A percentile compares a stretch with the other conserved stretches of the same genome.
phyloP scores from a whole-genome alignment of 2,797 vertebrate genomes.

The Morelia viridis region DNA sequence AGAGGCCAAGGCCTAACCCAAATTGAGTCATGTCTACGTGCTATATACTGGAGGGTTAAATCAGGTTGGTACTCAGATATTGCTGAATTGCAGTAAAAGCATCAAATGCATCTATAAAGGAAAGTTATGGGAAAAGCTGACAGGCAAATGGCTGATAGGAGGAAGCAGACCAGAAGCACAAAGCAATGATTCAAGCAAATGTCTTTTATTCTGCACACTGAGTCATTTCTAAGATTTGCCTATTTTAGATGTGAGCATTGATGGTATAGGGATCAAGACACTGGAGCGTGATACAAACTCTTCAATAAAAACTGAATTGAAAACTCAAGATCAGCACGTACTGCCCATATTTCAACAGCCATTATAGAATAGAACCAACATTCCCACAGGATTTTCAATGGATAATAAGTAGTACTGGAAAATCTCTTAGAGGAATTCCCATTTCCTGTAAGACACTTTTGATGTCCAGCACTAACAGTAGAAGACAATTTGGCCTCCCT shows the following conservation, averaged over 20 bases:
- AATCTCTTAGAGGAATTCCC: conserved; percentile 10
- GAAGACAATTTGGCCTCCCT: not conserved
- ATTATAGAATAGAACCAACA: not conserved
- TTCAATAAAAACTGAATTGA: conserved; percentile 8
- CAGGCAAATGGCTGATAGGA: conserved; percentile 19
- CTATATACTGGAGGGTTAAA: not conserved
- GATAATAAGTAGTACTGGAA: not conserved
- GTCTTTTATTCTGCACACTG: conserved; percentile 11
- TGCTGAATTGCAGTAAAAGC: conserved; percentile 35
- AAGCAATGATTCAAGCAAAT: conserved; percentile 49
- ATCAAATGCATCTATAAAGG: conserved; percentile 32
- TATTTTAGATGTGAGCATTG: conserved; percentile 20
- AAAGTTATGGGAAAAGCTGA: conserved; percentile 46
- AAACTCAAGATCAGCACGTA: conserved; percentile 1
- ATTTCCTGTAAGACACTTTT: conserved; percentile 37
- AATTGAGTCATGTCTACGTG: conserved; percentile 2
- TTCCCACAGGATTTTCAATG: not conserved
- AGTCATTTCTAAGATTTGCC: conserved; percentile 35
- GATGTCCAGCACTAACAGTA: conserved; percentile 3
- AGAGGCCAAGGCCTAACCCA: not conserved
- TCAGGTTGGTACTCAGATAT: conserved; percentile 13
- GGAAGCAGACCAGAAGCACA: conserved; percentile 15
- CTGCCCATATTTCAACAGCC: conserved; percentile 16
- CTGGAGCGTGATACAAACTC: not conserved
- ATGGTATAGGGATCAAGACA: not conserved